These are phyloP conservation scores for Clistopyga incitator DNA, from an alignment of 2,888 invertebrate species.

Conservation along the genomic window DNA sequence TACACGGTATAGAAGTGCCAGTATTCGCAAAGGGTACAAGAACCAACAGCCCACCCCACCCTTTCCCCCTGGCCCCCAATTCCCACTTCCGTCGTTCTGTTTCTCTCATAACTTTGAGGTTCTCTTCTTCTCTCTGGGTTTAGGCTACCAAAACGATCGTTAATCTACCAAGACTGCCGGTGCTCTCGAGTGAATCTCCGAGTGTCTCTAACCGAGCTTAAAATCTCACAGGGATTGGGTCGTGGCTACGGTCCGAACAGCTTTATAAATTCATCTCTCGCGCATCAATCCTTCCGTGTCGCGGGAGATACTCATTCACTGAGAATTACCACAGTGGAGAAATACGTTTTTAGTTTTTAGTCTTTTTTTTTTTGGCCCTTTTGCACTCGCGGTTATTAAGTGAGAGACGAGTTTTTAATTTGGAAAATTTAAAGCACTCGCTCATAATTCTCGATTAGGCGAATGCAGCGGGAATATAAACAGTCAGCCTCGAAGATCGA, in stretches of 20 bases:
- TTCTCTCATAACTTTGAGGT: constrained; percentile 52
- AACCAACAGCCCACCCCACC: neutral
- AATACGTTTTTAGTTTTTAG: neutral
- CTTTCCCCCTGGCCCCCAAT: neutral
- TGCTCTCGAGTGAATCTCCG: neutral
- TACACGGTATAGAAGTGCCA: constrained; percentile 8
- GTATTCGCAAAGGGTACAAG: constrained; percentile 10
- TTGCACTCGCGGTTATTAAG: neutral
- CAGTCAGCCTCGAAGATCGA: too few relatives aligned
- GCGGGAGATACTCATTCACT: constrained; percentile 36
- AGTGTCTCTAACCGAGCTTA: constrained; percentile 1
- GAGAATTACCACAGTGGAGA: constrained; percentile 24
- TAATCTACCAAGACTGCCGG: constrained; percentile 62
- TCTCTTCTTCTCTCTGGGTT: constrained; percentile 48
- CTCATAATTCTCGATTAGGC: neutral
- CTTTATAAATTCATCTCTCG: constrained; percentile 52
- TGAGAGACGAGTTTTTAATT: neutral
- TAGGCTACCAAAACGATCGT: constrained; percentile 64
- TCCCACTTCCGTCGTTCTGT: constrained; percentile 5
- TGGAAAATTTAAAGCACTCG: neutral
- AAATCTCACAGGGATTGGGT: neutral
- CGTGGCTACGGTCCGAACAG: neutral
- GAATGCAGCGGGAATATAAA: neutral
- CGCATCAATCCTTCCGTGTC: constrained; percentile 54
- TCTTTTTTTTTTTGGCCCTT: neutral